Evolutionary conservation across 2,113 vertebrate genomes (phyloP).

Genomic region (Melierax canorus): DNA sequence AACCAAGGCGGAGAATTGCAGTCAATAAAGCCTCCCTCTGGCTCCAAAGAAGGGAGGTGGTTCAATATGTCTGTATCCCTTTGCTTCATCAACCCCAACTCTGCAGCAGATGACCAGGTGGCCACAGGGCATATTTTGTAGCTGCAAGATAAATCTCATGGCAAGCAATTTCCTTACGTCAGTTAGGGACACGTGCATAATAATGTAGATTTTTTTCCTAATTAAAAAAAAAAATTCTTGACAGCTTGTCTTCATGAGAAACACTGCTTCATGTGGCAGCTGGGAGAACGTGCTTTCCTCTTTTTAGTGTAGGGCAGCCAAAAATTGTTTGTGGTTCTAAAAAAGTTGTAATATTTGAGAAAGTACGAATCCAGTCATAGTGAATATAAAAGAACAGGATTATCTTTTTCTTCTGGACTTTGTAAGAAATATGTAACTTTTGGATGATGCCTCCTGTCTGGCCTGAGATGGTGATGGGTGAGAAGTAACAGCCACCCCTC

Average conservation of each 20-base stretch:
- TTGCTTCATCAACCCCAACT: neutral
- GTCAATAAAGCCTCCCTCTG: neutral
- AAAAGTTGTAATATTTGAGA: neutral
- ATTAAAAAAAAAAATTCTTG: neutral
- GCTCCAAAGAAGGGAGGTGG: neutral
- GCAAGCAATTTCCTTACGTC: neutral
- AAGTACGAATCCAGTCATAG: neutral
- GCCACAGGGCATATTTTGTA: neutral
- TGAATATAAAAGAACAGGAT: neutral
- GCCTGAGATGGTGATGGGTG: neutral
- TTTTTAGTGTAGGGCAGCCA: neutral
- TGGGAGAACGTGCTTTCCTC: neutral
- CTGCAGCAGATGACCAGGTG: neutral
- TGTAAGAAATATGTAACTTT: neutral
- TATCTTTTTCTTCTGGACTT: neutral
- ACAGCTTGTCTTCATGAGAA: neutral
- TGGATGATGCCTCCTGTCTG: neutral
- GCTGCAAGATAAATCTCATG: neutral
- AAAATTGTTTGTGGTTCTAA: neutral
- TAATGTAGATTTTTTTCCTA: neutral
- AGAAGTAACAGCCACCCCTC: neutral
- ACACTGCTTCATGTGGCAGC: neutral
- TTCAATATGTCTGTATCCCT: neutral
- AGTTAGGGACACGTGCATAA: neutral
- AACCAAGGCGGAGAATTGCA: fast-evolving